Evolutionary conservation across 2,113 vertebrate species (phyloP).

Genomic region (Otis tarda): DNA sequence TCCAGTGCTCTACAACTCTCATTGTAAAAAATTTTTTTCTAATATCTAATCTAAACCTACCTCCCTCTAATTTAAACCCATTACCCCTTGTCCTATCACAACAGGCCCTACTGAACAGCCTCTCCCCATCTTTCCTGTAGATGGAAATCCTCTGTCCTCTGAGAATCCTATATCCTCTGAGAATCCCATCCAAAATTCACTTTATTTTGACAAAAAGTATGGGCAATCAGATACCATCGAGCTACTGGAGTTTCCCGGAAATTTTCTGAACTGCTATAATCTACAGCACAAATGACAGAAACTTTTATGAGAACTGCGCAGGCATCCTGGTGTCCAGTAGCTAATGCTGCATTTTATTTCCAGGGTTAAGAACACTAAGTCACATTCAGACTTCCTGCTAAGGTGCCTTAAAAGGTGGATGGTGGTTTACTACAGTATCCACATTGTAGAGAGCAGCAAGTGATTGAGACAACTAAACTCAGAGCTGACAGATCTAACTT

Average conservation of each 20-base stretch:
- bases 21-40: too few relatives aligned
- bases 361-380: not conserved
- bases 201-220: not conserved
- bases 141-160: too few relatives aligned
- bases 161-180: not conserved
- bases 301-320: not conserved
- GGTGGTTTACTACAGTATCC: not conserved
- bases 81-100: too few relatives aligned
- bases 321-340: not conserved
- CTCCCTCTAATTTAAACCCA: too few relatives aligned
- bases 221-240: not conserved
- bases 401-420: not conserved
- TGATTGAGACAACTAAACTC: not conserved
- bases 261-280: not conserved
- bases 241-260: not conserved
- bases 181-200: not conserved
- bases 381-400: not conserved
- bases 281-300: not conserved
- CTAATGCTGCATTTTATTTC: not conserved
- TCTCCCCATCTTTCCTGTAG: too few relatives aligned
- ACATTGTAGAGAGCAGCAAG: not conserved
- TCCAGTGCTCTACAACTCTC: too few relatives aligned
- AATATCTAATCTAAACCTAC: too few relatives aligned
- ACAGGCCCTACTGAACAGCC: too few relatives aligned
- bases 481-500: not conserved